A percentile compares a stretch with the other conserved stretches of the same genome.
Evolutionary conservation across 1,140 invertebrate genomes (phyloP).

Genomic region (Drosophila nigrodunni): DNA sequence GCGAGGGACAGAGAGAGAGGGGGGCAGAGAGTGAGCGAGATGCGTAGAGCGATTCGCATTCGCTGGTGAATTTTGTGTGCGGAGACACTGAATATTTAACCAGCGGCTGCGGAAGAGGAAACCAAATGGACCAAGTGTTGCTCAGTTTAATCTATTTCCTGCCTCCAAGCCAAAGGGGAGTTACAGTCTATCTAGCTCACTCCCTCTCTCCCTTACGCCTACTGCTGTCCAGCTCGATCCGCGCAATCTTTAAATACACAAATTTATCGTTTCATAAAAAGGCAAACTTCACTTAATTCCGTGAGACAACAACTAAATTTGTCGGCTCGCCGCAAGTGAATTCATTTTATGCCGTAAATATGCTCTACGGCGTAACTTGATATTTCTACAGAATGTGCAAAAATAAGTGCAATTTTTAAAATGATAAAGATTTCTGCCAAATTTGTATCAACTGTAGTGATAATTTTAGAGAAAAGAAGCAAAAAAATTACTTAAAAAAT

Average conservation of each 20-base stretch:
- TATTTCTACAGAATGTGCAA: conserved; percentile 16
- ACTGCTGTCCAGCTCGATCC: conserved; percentile 33
- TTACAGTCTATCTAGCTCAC: not conserved
- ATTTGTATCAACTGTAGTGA: too few species aligned
- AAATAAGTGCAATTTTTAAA: conserved; percentile 16
- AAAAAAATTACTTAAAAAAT: too few species aligned
- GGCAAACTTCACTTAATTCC: conserved; percentile 63
- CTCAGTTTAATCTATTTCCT: conserved; percentile 77
- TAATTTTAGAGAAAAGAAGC: too few species aligned
- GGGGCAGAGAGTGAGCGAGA: not conserved
- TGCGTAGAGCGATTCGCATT: conserved; percentile 41
- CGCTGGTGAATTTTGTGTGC: conserved; percentile 35
- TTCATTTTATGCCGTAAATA: conserved; percentile 47
- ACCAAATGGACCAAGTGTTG: conserved; percentile 65
- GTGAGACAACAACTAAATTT: conserved; percentile 53
- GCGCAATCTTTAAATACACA: conserved; percentile 55
- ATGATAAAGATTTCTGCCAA: not conserved
- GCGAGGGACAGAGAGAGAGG: not conserved
- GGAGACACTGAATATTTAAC: conserved; percentile 69
- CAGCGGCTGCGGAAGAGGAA: conserved; percentile 64
- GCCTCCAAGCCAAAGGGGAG: conserved; percentile 8
- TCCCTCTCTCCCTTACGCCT: not conserved
- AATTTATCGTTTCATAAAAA: conserved; percentile 65
- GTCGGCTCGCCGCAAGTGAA: conserved; percentile 37
- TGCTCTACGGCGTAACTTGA: conserved; percentile 36